Evolutionary conservation across 2,113 vertebrate genomes (phyloP).

Genomic region (Melanotaenia duboulayi): DNA sequence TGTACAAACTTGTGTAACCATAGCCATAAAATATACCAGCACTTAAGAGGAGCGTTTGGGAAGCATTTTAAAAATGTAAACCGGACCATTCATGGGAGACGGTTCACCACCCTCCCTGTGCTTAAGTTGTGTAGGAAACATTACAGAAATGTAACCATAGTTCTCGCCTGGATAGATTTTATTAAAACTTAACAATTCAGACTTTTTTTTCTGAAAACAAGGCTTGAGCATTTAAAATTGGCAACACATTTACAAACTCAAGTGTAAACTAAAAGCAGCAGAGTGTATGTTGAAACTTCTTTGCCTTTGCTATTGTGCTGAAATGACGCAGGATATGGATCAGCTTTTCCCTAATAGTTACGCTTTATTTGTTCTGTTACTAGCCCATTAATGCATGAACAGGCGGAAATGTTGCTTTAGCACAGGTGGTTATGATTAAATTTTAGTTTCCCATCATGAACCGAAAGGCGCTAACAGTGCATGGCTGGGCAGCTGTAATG

Average conservation of each 20-base stretch:
- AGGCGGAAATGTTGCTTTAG: neutral
- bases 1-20: neutral
- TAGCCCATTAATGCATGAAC: neutral
- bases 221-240: neutral
- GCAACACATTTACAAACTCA: neutral
- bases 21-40: neutral
- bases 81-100: too few species aligned
- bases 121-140: too few species aligned
- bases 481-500: neutral
- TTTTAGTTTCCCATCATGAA: neutral
- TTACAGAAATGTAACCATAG: too few species aligned
- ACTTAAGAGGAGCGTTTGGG: too few species aligned
- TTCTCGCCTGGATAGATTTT: neutral
- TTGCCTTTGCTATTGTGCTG: neutral
- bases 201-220: neutral
- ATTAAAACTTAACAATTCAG: neutral
- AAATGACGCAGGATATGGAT: neutral
- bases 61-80: too few species aligned
- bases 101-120: too few species aligned
- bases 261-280: neutral
- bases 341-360: neutral
- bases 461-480: neutral
- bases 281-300: neutral
- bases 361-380: too few species aligned
- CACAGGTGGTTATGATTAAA: conserved; percentile 27